Evolutionary conservation across 2,888 invertebrate species (phyloP).

Genomic region (Bursaphelenchus okinawaensis): DNA sequence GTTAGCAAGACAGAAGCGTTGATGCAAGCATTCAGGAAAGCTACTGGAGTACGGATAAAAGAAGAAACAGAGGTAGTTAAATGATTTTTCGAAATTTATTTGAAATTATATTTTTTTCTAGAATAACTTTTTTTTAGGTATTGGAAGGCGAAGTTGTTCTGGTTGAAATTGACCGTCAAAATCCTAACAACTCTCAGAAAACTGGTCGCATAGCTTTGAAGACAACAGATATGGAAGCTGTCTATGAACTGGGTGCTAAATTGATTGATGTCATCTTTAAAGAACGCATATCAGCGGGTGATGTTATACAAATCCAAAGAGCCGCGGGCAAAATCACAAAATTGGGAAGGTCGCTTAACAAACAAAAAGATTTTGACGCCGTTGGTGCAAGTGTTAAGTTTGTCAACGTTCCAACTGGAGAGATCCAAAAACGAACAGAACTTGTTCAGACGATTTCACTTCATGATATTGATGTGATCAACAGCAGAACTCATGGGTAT

Average conservation of each 20-base stretch:
- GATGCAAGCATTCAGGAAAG: slow-evolving; percentile 87
- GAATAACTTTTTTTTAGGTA: slow-evolving; percentile 67
- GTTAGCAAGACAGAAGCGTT: slow-evolving; percentile 98
- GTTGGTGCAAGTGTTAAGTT: slow-evolving; percentile 77
- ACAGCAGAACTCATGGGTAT: slow-evolving; percentile 90
- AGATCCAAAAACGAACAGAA: slow-evolving; percentile 96
- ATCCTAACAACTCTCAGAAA: slow-evolving; percentile 69
- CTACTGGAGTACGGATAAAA: slow-evolving; percentile 89
- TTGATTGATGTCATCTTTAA: slow-evolving; percentile 63
- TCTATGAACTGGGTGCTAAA: slow-evolving; percentile 84
- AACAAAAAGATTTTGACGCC: slow-evolving; percentile 95
- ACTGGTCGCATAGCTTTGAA: slow-evolving; percentile 79
- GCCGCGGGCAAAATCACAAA: slow-evolving; percentile 71
- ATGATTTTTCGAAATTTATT: slow-evolving; percentile 5
- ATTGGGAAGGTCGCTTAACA: slow-evolving; percentile 78
- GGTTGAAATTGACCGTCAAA: slow-evolving; percentile 88
- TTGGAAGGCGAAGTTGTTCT: slow-evolving; percentile 99
- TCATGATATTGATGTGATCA: slow-evolving; percentile 99
- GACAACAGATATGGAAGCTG: slow-evolving; percentile 99
- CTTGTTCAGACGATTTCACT: slow-evolving; percentile 88
- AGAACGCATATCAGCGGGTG: slow-evolving; percentile 70
- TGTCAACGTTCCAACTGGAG: slow-evolving; percentile 96
- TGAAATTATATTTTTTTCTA: too few relatives aligned
- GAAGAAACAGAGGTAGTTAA: slow-evolving; percentile 61
- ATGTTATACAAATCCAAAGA: slow-evolving; percentile 96